A percentile compares a stretch with the other conserved stretches of the same genome.
Evolutionary conservation across 2,797 vertebrate species (phyloP).

Genomic region (Hippocampus kuda): DNA sequence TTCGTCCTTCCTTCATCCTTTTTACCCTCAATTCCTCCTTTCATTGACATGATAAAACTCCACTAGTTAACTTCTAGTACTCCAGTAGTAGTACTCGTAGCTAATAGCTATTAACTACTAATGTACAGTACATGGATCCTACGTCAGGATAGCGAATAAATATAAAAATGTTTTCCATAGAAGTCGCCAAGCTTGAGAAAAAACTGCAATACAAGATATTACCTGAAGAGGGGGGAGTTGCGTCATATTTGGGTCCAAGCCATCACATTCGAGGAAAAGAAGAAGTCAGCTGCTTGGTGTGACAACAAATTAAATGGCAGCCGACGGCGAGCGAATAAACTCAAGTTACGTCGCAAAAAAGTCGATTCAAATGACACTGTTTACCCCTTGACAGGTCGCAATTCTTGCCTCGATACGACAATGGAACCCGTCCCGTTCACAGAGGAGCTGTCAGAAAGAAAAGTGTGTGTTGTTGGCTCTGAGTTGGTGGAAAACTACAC

Average conservation of each 20-base stretch:
- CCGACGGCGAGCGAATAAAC: conserved; percentile 12
- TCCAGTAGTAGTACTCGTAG: too few species aligned
- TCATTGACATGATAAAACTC: too few species aligned
- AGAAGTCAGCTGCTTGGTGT: conserved; percentile 35
- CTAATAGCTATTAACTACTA: too few species aligned
- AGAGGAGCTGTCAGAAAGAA: conserved; percentile 68
- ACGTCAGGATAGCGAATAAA: too few species aligned
- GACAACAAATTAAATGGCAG: conserved; percentile 67
- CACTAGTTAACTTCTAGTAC: too few species aligned
- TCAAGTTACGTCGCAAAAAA: not conserved
- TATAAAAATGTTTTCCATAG: too few species aligned
- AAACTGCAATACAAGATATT: not conserved
- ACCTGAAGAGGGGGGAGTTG: not conserved
- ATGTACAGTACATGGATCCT: too few species aligned
- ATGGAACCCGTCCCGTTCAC: conserved; percentile 59
- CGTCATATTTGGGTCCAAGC: not conserved
- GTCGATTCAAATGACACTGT: not conserved
- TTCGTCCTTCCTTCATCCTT: too few species aligned
- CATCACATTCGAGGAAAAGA: not conserved
- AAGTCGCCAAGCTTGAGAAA: not conserved
- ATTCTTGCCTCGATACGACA: not conserved
- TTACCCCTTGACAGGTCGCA: not conserved
- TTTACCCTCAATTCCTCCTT: too few species aligned
- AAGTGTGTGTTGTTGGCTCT: conserved; percentile 77
- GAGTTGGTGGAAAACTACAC: conserved; percentile 91